Conservation (phyloP, 2,888 invertebrate species). For the Dicranocentrus wangi region DNA sequence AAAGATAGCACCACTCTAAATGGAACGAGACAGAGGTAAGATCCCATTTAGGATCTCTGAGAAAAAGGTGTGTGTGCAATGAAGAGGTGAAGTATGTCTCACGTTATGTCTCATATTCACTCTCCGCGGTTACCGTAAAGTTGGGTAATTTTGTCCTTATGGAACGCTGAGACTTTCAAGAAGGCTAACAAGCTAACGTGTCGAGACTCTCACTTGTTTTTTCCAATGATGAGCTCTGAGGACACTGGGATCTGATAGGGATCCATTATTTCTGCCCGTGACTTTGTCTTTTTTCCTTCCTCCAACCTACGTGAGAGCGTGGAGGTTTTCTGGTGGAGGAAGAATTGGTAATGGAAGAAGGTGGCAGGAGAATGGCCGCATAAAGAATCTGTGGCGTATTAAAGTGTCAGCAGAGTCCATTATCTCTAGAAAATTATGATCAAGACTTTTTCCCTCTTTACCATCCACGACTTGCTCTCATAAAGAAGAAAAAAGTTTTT, state of each 20-base stretch:
- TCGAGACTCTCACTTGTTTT: neutral
- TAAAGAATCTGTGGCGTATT: slow-evolving; percentile 69
- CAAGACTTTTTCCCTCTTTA: slow-evolving; percentile 23
- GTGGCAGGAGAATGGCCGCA: slow-evolving; percentile 48
- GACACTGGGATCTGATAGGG: slow-evolving; percentile 3
- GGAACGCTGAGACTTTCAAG: neutral
- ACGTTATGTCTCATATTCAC: too few species aligned
- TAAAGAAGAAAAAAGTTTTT: neutral
- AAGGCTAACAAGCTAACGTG: slow-evolving; percentile 9
- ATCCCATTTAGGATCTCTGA: neutral
- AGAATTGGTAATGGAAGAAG: slow-evolving; percentile 2
- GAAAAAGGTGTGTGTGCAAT: slow-evolving; percentile 5
- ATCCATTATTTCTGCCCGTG: slow-evolving; percentile 23
- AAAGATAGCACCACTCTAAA: neutral
- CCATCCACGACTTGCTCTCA: neutral
- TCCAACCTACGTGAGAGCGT: neutral
- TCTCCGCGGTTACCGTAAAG: neutral
- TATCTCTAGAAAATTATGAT: slow-evolving; percentile 58
- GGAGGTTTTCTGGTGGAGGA: neutral
- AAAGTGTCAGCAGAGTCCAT: slow-evolving; percentile 70
- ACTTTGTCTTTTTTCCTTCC: neutral
- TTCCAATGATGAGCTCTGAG: neutral
- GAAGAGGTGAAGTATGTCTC: neutral
- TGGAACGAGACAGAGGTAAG: neutral
- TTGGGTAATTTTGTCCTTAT: neutral